phyloP scores from a whole-genome alignment of 2,888 invertebrate species.

The Eutolmus rufibarbis region DNA sequence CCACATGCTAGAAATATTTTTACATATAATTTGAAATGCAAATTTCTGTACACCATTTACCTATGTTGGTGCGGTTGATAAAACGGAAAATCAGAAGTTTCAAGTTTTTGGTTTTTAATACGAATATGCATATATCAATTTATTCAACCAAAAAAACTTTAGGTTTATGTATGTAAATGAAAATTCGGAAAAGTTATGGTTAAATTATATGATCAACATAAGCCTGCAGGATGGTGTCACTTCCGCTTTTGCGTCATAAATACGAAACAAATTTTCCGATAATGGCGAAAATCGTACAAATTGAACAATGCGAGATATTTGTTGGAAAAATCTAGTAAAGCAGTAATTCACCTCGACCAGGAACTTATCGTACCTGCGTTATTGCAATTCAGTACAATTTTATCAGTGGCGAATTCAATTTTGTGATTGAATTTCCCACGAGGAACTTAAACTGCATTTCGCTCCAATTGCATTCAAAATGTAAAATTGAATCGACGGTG shows the following conservation, averaged over 20 bases:
- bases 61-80: neutral
- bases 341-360: neutral
- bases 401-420: neutral
- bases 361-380: neutral
- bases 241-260: neutral
- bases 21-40: neutral
- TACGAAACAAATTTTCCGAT: neutral
- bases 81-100: neutral
- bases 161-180: neutral
- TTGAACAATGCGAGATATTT: neutral
- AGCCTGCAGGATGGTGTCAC: neutral
- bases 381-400: neutral
- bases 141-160: neutral
- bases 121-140: neutral
- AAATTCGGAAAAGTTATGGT: neutral
- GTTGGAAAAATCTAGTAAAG: neutral
- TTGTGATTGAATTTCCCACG: neutral
- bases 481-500: neutral
- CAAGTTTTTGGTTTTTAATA: neutral
- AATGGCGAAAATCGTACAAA: neutral
- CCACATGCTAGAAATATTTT: neutral
- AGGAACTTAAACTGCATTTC: neutral
- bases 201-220: neutral
- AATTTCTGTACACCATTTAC: neutral
- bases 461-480: neutral